Evolutionary conservation across 2,797 vertebrate genomes (phyloP).

Genomic region (Erethizon dorsatum): DNA sequence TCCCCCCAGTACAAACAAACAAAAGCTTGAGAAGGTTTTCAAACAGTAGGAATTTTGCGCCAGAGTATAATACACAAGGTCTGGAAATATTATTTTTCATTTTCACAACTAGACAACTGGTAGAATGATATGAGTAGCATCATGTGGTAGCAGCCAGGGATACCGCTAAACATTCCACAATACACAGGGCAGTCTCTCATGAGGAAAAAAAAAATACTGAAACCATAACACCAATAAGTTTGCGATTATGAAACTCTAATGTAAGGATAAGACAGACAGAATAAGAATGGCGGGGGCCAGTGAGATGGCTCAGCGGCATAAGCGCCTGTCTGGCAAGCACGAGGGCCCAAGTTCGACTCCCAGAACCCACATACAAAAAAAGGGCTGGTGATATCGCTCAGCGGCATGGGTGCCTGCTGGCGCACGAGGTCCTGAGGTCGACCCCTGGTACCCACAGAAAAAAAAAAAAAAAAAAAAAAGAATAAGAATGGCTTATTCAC

Average conservation of each 20-base stretch:
- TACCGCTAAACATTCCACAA: background rate
- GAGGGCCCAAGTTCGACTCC: too few species aligned
- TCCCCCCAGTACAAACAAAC: background rate
- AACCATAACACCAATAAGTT: background rate
- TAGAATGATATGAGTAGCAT: background rate
- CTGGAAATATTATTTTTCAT: background rate
- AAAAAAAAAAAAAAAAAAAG: too few species aligned
- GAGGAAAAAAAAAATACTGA: background rate
- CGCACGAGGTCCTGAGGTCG: too few species aligned
- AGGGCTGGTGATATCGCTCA: too few species aligned
- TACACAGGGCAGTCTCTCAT: background rate
- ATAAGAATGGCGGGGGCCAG: background rate
- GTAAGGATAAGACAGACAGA: background rate
- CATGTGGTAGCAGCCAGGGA: background rate
- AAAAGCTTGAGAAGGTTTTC: background rate
- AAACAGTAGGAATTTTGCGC: background rate
- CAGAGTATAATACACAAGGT: background rate
- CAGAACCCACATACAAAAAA: too few species aligned
- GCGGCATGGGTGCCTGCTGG: too few species aligned
- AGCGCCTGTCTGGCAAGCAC: too few species aligned
- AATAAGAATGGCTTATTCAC: conserved; percentile 6
- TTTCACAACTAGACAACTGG: background rate
- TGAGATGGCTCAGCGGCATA: too few species aligned
- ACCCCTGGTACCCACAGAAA: too few species aligned
- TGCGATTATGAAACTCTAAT: background rate